These are phyloP conservation scores for Melikaiella ostensackeni DNA, from an alignment of 2,888 invertebrate species.

Conservation along the genomic window DNA sequence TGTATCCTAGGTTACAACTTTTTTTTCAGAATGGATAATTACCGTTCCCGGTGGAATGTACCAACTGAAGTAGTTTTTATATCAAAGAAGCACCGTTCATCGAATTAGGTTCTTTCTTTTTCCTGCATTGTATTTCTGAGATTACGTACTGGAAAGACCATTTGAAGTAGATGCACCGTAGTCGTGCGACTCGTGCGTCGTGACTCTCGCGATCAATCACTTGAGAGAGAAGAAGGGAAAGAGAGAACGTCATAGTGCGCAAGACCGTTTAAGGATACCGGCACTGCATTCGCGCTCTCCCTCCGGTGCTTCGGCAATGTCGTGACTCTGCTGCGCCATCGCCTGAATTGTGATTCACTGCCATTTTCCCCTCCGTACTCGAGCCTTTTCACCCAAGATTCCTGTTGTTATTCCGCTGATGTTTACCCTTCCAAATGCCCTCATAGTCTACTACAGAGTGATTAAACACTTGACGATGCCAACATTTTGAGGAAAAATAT, in stretches of 20 bases:
- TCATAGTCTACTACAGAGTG: conserved; percentile 4
- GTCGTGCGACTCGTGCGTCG: conserved; percentile 55
- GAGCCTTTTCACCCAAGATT: conserved; percentile 9
- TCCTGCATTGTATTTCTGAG: conserved; percentile 34
- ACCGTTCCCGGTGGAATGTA: neutral
- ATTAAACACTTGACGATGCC: conserved; percentile 14
- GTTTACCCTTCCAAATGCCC: conserved; percentile 15
- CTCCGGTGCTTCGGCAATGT: conserved; percentile 55
- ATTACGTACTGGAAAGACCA: conserved; percentile 52
- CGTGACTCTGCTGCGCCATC: conserved; percentile 60
- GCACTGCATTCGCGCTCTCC: conserved; percentile 49
- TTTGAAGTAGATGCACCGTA: conserved; percentile 56
- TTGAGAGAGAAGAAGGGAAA: conserved; percentile 57
- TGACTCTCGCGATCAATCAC: conserved; percentile 64
- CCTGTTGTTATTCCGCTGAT: conserved; percentile 16
- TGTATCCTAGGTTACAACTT: neutral
- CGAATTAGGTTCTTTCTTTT: conserved; percentile 52
- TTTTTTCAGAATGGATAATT: neutral
- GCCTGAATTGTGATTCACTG: conserved; percentile 59
- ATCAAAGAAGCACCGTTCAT: conserved; percentile 14
- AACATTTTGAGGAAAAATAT: conserved; percentile 15
- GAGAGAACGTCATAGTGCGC: conserved; percentile 60
- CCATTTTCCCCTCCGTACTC: conserved; percentile 51
- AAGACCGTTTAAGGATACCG: conserved; percentile 62
- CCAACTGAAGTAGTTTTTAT: neutral